Evolutionary conservation across 2,113 vertebrate genomes (phyloP), one percentile per base, ranked within the genome.

Genomic region (Arothron firmamentum): DNA sequence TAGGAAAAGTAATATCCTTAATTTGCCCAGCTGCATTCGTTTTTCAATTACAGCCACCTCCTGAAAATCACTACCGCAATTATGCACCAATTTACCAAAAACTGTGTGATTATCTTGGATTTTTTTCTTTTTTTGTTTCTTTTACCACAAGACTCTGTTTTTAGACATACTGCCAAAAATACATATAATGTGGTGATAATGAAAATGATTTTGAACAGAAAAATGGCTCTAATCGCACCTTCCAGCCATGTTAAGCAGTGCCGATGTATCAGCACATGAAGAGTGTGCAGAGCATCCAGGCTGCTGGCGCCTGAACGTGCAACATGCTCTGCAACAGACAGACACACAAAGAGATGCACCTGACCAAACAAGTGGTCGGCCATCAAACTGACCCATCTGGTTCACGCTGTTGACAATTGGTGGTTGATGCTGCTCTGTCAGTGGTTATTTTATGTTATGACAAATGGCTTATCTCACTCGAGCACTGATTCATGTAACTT

Each of bases 211-310:
- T 31, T 19, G 46, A 16, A 42, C 21, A 42, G 31, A 42, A 7
- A 28, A 58, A 68, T 52, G 19, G 13, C 19, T 21, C 13, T 3
- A 2, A 12, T 11, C 50, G 1, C 13, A 3, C 45, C 58, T 60
- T 12, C 45, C 42, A 58, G 72, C 58, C 47, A n/a, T 8, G 47
- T 28, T 3, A 5, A 68, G 55, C 20, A 60, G 62, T 65, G 34
- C 17, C 19, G 56, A 79, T 41, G 49, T 67, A 79, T 70, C 57
- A 65, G 54, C 25, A 46, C 72, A 59, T 67, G 72, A 75, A 58
- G 66, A 74, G 76, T 20, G 64, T 59, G 65, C 63, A 17, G 20
- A 47, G 65, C 42, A 23, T 52, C 48, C 55, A 41, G 53, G 60
- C 72, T 10, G 23, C 71, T 31, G 59, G 58, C 61, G 19, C 20